Percentiles rank a stretch among this genome's conserved stretches.
phyloP scores from a whole-genome alignment of 2,888 invertebrate genomes.

The Salpingus planirostris region DNA sequence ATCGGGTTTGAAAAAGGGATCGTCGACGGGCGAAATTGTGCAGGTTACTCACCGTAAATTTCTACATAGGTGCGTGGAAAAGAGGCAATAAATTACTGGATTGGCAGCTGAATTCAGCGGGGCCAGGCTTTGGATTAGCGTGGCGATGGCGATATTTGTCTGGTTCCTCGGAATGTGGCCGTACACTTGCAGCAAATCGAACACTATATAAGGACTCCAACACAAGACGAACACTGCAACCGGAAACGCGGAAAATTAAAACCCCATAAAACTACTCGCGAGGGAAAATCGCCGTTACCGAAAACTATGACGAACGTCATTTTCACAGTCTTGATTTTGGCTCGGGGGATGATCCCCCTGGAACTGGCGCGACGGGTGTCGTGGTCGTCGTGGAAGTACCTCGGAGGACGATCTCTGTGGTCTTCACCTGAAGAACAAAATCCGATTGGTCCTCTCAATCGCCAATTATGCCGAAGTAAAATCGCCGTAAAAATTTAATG shows the following conservation, averaged over 20 bases:
- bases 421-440: conserved; percentile 29
- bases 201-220: conserved; percentile 94
- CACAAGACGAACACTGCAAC: conserved; percentile 84
- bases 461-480: no score
- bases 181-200: conserved; percentile 86
- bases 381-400: conserved; percentile 33
- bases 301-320: conserved; percentile 96
- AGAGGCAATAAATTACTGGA: conserved; percentile 90
- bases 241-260: conserved; percentile 3
- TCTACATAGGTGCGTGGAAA: conserved; percentile 83
- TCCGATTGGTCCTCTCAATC: no score
- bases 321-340: conserved; percentile 94
- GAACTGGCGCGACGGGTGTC: conserved; percentile 74
- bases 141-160: conserved; percentile 78
- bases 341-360: conserved; percentile 85
- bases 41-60: conserved; percentile 61
- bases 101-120: conserved; percentile 93
- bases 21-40: not conserved
- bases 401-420: conserved; percentile 27
- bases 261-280: no score
- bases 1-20: no score
- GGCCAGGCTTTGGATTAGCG: conserved; percentile 86
- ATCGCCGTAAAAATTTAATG: no score
- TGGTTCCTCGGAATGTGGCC: conserved; percentile 74
- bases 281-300: conserved; percentile 44